These are phyloP conservation scores for Machimus rusticus DNA, from an alignment of 2,888 invertebrate genomes.

Conservation along the genomic window DNA sequence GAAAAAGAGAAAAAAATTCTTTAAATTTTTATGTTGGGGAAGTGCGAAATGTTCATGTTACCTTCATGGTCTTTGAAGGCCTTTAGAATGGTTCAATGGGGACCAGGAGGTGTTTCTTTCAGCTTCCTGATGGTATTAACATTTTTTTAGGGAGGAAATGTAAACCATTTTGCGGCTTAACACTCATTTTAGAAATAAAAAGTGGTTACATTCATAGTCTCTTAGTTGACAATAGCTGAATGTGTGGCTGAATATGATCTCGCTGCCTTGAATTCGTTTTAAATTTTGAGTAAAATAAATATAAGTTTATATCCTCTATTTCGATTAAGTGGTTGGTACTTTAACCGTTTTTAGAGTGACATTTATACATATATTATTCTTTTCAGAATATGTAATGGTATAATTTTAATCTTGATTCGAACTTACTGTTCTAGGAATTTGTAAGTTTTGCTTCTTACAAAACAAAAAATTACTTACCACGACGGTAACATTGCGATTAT, in stretches of 20 bases:
- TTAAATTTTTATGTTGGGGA: neutral
- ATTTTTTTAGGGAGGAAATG: neutral
- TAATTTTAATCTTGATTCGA: too few species aligned
- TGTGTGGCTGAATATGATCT: too few species aligned
- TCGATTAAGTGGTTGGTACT: too few species aligned
- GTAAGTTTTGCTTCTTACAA: neutral
- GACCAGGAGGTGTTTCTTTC: neutral
- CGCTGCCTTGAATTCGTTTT: too few species aligned
- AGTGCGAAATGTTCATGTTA: neutral
- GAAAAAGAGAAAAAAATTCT: neutral
- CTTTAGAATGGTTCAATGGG: neutral
- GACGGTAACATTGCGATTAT: constrained; percentile 23
- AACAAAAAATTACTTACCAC: neutral
- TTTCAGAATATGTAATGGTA: too few species aligned
- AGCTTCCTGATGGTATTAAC: neutral
- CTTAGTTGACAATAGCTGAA: too few species aligned
- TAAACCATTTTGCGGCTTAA: neutral
- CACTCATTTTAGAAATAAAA: neutral
- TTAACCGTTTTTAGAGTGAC: too few species aligned
- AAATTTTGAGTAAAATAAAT: too few species aligned
- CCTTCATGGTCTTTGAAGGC: neutral
- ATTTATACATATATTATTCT: too few species aligned
- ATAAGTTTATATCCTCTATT: too few species aligned
- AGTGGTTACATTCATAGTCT: too few species aligned
- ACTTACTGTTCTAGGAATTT: neutral